phyloP scores from a whole-genome alignment of 2,888 invertebrate species.

The Bembecia ichneumoniformis region DNA sequence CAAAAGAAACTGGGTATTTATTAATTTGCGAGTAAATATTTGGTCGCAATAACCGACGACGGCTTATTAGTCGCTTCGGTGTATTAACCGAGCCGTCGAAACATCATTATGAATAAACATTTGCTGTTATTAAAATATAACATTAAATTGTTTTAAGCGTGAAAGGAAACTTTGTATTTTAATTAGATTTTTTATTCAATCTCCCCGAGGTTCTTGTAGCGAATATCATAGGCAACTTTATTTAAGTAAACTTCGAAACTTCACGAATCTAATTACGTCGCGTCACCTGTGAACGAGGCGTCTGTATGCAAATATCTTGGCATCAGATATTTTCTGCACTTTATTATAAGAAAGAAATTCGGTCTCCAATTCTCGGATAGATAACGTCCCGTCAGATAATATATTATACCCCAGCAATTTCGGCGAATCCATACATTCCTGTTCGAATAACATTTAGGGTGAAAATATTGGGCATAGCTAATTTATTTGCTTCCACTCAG shows the following conservation, averaged over 20 bases:
- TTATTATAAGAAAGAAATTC: slow-evolving; percentile 55
- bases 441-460: slow-evolving; percentile 60
- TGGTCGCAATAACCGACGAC: slow-evolving; percentile 55
- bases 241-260: slow-evolving; percentile 58
- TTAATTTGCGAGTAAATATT: slow-evolving; percentile 65
- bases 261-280: slow-evolving; percentile 60
- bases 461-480: slow-evolving; percentile 65
- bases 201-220: neutral
- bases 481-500: slow-evolving; percentile 52
- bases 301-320: slow-evolving; percentile 56
- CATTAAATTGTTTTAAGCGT: no score
- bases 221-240: slow-evolving; percentile 12
- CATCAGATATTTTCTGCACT: slow-evolving; percentile 57
- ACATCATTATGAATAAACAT: neutral
- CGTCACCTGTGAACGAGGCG: slow-evolving; percentile 60
- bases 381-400: slow-evolving; percentile 58
- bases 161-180: no score
- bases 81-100: neutral
- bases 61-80: slow-evolving; percentile 26
- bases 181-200: no score
- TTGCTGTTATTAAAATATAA: neutral
- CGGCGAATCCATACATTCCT: slow-evolving; percentile 49
- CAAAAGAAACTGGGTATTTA: slow-evolving; percentile 66
- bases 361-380: slow-evolving; percentile 40
- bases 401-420: slow-evolving; percentile 57